These are phyloP conservation scores for Cantharis nigra DNA, from an alignment of 2,888 invertebrate species.

Conservation along the genomic window DNA sequence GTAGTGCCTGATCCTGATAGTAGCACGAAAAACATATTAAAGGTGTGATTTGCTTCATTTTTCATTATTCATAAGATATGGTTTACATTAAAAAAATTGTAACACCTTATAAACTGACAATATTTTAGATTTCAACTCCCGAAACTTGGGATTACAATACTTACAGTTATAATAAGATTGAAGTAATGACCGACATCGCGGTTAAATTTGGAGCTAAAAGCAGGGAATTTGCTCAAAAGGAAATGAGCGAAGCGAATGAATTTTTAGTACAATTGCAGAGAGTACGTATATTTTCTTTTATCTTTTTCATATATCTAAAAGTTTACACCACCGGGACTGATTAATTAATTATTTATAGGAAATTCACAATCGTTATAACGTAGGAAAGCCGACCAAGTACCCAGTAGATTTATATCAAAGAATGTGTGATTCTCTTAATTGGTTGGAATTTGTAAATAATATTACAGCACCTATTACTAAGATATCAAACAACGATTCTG, in stretches of 20 bases:
- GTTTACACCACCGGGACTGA: neutral
- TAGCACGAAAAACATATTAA: neutral
- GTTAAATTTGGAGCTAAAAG: constrained; percentile 5
- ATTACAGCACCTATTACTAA: constrained; percentile 2
- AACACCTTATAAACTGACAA: neutral
- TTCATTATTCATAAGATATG: neutral
- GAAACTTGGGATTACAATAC: constrained; percentile 13
- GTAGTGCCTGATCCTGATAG: constrained; percentile 3
- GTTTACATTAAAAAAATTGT: too few relatives aligned
- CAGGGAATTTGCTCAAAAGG: neutral
- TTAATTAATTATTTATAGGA: constrained; percentile 11
- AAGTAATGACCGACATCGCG: constrained; percentile 17
- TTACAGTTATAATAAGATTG: constrained; percentile 8
- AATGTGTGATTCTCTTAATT: constrained; percentile 6
- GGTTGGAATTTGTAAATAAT: constrained; percentile 20
- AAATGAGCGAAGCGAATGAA: constrained; percentile 7
- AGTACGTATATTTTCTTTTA: constrained; percentile 1
- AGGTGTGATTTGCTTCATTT: constrained; percentile 6
- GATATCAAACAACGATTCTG: constrained; percentile 9
- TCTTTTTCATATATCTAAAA: too few relatives aligned
- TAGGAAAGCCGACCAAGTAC: neutral
- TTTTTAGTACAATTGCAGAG: constrained; percentile 10
- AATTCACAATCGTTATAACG: neutral
- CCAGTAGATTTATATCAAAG: constrained; percentile 10
- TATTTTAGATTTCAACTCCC: constrained; percentile 10